Percentiles rank a stretch among this genome's conserved stretches.
Evolutionary conservation across 2,797 vertebrate species (phyloP).

Genomic region (Argentina silus): DNA sequence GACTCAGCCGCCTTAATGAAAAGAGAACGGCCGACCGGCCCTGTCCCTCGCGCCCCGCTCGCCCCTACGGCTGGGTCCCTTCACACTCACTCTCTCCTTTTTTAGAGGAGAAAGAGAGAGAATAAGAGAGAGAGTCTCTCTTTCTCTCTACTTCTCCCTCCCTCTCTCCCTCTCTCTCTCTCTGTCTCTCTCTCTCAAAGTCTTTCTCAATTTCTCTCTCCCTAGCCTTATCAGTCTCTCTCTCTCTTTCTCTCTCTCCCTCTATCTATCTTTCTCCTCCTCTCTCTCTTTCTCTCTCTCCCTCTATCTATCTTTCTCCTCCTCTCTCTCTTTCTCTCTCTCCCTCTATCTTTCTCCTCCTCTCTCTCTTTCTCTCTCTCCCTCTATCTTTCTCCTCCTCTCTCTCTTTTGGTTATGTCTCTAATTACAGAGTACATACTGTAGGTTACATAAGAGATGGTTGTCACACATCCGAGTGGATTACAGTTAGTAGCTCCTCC

Average conservation of each 20-base stretch:
- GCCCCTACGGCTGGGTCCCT: background rate
- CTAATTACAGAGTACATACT: too few species aligned
- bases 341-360: background rate
- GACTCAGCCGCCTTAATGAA: slow-evolving; percentile 29
- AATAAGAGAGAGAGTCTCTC: too few species aligned
- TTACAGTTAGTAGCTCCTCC: slow-evolving; percentile 21
- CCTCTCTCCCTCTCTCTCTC: background rate
- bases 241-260: background rate
- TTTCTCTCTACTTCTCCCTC: background rate
- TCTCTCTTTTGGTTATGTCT: background rate
- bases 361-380: background rate
- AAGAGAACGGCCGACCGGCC: slow-evolving; percentile 24
- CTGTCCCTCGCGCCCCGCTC: slow-evolving; percentile 8
- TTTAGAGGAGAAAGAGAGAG: too few species aligned
- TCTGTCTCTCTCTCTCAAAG: background rate
- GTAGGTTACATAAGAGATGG: background rate
- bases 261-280: background rate
- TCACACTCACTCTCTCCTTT: background rate
- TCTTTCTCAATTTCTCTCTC: background rate
- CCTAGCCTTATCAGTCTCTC: background rate
- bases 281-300: background rate
- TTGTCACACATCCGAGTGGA: slow-evolving; percentile 7
- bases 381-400: background rate
- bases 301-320: background rate
- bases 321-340: background rate